Base-by-base conservation (phyloP, 2,797 vertebrate genomes). In the Darevskia nairensis region DNA sequence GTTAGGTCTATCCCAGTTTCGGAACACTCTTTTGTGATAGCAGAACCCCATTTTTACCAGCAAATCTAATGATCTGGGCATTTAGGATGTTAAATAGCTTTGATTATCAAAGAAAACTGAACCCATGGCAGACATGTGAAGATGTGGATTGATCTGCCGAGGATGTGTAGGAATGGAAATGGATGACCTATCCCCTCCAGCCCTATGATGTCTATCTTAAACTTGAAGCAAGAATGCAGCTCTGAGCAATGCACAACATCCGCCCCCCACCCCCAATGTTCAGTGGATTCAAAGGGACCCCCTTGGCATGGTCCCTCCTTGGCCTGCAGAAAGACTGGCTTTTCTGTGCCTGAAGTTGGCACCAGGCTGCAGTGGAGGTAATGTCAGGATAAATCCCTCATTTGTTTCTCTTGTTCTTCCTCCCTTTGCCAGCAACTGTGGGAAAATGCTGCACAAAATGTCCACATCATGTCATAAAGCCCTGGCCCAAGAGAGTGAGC, bases 381-480 rank as follows among this genome's bases (percentile, higher is more conserved):
- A 80, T 25, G 3, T 76, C 66, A 85, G 88, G 88, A 89, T 68
- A 89, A 81, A 50, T 64, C 61, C 13, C 84, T 80, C 44, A 64
- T 89, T 72, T 6, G 1, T 85, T 79, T 89, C 77, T 80, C 44
- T n/a, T 55, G 41, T 39, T 79, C 32, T 80, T 23, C 17, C 4
- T 75, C 35, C 69, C 55, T 39, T 85, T 85, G 88, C 83, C 69
- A 85, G 78, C 69, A 55, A 55, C 59, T 66, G n/a, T 75, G 41
- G 46, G 27, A 2, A 59, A 71, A 69, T 41, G 76, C 81, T 87
- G 41, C 75, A 84, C 75, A 66, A 84, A 87, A 87, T 50, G 55
- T 75, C 77, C 44, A n/a, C 10, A 27, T 75, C 83, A 75, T 85
- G 77, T 85, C 84, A 39, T 81, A 88, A 82, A 88, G 80, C 80